Evolutionary conservation across 1,140 invertebrate species (phyloP).

Genomic region (Lasaia peninsularis): DNA sequence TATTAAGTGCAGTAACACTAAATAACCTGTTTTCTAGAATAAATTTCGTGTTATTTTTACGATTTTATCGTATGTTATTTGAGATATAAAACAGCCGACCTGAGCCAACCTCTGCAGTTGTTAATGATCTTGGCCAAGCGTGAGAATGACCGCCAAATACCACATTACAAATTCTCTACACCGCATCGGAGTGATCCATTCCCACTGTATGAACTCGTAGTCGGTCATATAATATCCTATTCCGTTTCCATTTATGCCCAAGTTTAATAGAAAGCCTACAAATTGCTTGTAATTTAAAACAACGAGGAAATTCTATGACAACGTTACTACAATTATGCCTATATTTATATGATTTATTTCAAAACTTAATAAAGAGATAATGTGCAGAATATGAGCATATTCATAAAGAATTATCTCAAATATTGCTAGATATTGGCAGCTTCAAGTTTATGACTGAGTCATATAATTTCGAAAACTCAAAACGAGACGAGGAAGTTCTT

Average conservation of each 20-base stretch:
- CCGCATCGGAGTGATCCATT: constrained; percentile 51
- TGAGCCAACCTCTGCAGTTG: constrained; percentile 2
- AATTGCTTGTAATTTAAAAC: constrained; percentile 4
- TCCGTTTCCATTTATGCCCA: constrained; percentile 31
- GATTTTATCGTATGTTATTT: no score
- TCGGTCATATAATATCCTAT: constrained; percentile 21
- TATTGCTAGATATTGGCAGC: no score
- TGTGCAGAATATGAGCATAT: no score
- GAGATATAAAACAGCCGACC: background rate
- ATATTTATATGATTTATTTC: background rate
- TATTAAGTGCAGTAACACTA: no score
- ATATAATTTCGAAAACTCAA: no score
- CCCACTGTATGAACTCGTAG: constrained; percentile 18
- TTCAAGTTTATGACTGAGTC: no score
- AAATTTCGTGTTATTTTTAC: no score
- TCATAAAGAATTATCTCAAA: no score
- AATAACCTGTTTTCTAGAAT: no score
- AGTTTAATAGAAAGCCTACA: constrained; percentile 14
- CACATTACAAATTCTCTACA: constrained; percentile 60
- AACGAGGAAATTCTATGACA: background rate
- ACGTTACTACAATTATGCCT: background rate
- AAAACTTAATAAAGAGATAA: no score
- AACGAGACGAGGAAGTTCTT: no score
- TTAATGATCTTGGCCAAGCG: constrained; percentile 37
- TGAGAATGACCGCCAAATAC: constrained; percentile 55